These are phyloP conservation scores for Mesaphorura yosii DNA, from an alignment of 1,140 invertebrate species.

Conservation along the genomic window DNA sequence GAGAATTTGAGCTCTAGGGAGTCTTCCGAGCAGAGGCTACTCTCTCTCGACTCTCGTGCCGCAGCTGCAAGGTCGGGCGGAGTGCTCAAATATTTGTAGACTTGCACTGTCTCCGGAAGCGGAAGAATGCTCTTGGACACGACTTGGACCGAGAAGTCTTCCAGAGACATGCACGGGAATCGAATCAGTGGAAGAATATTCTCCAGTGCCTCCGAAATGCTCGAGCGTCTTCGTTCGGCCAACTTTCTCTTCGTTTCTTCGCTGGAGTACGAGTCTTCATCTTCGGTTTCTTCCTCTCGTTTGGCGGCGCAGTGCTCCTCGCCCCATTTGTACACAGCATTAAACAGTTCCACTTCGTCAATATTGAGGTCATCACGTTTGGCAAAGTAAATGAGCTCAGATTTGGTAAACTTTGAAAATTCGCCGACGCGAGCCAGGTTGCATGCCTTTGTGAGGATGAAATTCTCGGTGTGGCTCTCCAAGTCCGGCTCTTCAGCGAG, in stretches of 20 bases:
- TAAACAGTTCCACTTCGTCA: constrained; percentile 22
- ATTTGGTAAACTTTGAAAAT: constrained; percentile 19
- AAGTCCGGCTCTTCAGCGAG: constrained; percentile 19
- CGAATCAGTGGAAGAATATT: constrained; percentile 19
- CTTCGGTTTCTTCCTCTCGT: too few species aligned
- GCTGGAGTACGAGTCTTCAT: too few species aligned
- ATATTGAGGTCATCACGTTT: constrained; percentile 25
- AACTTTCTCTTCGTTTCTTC: background rate
- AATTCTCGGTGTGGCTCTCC: constrained; percentile 18
- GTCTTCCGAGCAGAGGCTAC: too few species aligned
- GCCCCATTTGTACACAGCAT: constrained; percentile 23
- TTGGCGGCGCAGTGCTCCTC: constrained; percentile 7
- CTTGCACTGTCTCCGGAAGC: constrained; percentile 21
- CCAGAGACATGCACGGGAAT: constrained; percentile 22
- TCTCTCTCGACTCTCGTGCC: background rate
- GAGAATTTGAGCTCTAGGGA: constrained; percentile 16
- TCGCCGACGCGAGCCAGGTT: constrained; percentile 14
- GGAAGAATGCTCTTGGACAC: constrained; percentile 24
- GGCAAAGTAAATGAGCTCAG: constrained; percentile 14
- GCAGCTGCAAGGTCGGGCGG: background rate
- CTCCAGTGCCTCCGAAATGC: constrained; percentile 9
- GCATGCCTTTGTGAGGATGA: constrained; percentile 20
- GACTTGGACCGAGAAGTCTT: constrained; percentile 23
- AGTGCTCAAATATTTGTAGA: constrained; percentile 24
- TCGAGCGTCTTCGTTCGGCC: background rate